phyloP scores from a whole-genome alignment of 2,797 vertebrate species.

The Spinus olivaceus region DNA sequence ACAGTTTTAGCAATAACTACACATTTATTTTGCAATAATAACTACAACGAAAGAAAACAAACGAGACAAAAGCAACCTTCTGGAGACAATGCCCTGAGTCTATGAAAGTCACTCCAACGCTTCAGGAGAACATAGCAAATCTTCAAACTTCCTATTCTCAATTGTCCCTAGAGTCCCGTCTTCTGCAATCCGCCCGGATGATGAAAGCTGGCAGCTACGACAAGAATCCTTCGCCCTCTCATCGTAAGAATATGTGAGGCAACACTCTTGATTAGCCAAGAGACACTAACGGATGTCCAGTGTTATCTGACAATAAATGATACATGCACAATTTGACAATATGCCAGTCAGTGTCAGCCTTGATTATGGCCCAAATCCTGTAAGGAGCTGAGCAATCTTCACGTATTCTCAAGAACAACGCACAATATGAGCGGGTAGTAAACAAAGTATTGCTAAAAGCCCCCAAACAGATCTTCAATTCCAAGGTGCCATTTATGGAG shows the following conservation, averaged over 20 bases:
- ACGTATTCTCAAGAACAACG: background rate
- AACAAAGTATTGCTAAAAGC: constrained; percentile 32
- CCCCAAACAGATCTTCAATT: background rate
- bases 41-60: background rate
- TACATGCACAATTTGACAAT: constrained; percentile 44
- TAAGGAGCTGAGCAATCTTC: constrained; percentile 40
- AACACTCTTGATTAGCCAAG: constrained; percentile 55
- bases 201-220: constrained; percentile 45
- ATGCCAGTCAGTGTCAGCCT: constrained; percentile 42
- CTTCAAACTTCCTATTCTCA: constrained; percentile 8
- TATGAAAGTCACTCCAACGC: constrained; percentile 17
- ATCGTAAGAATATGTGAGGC: constrained; percentile 45
- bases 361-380: constrained; percentile 43
- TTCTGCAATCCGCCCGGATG: background rate
- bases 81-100: constrained; percentile 23
- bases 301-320: constrained; percentile 49
- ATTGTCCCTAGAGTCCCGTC: constrained; percentile 31
- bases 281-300: constrained; percentile 56
- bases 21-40: background rate
- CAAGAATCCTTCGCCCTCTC: constrained; percentile 19
- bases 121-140: constrained; percentile 34
- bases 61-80: constrained; percentile 7
- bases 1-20: constrained; percentile 5
- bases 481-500: constrained; percentile 16
- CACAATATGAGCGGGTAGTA: background rate